Percentiles rank a stretch among this genome's conserved stretches.
phyloP scores from a whole-genome alignment of 2,113 vertebrate species.

The Anser cygnoides region DNA sequence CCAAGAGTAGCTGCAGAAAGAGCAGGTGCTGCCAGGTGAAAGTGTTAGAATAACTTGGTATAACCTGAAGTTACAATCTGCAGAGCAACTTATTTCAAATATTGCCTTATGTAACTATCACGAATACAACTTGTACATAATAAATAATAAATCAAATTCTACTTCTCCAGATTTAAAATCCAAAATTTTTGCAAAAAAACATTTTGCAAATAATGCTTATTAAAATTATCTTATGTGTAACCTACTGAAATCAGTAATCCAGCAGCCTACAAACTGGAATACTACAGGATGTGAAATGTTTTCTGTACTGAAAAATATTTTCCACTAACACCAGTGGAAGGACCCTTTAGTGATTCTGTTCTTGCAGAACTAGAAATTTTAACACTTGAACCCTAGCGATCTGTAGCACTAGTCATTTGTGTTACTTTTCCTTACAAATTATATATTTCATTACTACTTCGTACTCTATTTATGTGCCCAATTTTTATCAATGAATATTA shows the following conservation, averaged over 20 bases:
- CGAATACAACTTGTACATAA: neutral
- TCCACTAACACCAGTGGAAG: neutral
- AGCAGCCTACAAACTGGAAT: neutral
- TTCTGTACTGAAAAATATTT: neutral
- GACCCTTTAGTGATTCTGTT: neutral
- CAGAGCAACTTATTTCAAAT: rapidly evolving
- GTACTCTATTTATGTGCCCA: neutral
- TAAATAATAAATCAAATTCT: neutral
- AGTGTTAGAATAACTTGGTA: neutral
- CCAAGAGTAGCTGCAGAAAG: neutral
- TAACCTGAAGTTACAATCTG: neutral
- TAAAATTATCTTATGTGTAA: neutral
- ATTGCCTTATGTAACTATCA: neutral
- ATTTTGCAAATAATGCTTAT: neutral
- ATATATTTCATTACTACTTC: neutral
- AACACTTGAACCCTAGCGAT: neutral
- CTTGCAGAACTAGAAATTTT: neutral
- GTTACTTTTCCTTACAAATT: neutral
- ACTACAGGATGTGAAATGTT: neutral
- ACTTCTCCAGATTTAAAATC: neutral
- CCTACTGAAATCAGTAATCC: neutral
- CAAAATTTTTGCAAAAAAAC: neutral
- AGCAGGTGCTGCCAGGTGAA: neutral
- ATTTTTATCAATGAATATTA: neutral
- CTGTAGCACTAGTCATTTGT: neutral